A percentile compares a stretch with the other conserved stretches of the same genome.
These are phyloP conservation scores for Apis dorsata DNA, from an alignment of 1,140 invertebrate species.

Conservation along the genomic window DNA sequence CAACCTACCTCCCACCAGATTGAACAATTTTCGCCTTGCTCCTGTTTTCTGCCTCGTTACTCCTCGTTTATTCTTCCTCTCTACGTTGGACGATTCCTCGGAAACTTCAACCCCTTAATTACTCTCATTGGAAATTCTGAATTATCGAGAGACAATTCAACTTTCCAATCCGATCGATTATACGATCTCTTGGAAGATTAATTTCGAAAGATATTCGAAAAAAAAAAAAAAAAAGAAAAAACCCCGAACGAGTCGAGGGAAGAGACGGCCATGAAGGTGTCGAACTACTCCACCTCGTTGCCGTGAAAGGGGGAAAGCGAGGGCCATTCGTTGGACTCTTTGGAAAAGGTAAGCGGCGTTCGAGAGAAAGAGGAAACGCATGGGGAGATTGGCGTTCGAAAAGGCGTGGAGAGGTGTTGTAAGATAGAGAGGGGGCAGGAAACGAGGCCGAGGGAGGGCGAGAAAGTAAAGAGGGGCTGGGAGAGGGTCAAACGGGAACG, in stretches of 20 bases:
- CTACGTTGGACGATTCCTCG: background rate
- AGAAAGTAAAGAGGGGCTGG: slow-evolving; percentile 36
- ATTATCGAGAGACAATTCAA: no score
- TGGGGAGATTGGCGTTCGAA: slow-evolving; percentile 29
- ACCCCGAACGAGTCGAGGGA: background rate
- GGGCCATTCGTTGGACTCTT: background rate
- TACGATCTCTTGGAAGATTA: background rate
- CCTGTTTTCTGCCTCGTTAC: slow-evolving; percentile 39
- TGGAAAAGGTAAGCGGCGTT: slow-evolving; percentile 1
- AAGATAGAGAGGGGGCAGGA: background rate
- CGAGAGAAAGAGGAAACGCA: slow-evolving; percentile 31
- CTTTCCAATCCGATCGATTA: no score
- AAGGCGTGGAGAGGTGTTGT: slow-evolving; percentile 45
- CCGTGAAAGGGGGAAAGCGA: slow-evolving; percentile 22
- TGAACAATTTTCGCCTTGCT: slow-evolving; percentile 31
- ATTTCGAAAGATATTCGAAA: no score
- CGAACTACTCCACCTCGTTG: slow-evolving; percentile 41
- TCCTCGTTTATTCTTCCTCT: background rate
- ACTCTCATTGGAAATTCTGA: no score
- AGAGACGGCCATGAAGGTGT: slow-evolving; percentile 56
- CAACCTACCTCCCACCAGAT: slow-evolving; percentile 12
- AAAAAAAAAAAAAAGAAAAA: background rate
- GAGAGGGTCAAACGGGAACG: slow-evolving; percentile 50
- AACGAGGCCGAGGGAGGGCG: slow-evolving; percentile 24
- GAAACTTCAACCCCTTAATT: background rate